Evolutionary conservation across 2,888 invertebrate genomes (phyloP), one percentile per base, ranked within the genome.

Genomic region (Hyposoter dolosus): DNA sequence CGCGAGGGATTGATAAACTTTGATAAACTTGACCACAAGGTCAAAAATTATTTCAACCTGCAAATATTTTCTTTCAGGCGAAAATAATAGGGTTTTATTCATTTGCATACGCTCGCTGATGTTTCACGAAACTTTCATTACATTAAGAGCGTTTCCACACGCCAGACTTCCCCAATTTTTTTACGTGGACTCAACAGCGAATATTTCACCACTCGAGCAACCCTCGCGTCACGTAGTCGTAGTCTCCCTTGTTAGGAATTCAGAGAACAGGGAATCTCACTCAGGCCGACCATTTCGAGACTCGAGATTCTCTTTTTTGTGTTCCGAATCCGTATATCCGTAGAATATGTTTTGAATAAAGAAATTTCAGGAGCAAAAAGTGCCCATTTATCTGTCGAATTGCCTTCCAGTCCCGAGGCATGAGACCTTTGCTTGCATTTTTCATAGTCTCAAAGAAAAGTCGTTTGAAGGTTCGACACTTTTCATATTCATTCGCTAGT

Each of bases 191-290:
- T 60, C 28, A 60, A 60, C 60, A 60, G 60, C 60, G 60, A 60
- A 60, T 60, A 15, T 60, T 15, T 28, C 66, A 15, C 23, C 74
- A 60, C 74, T 19, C 74, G 17, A 23, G 28, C 45, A 43, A 74
- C 50, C 72, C 65, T 45, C 65, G 65, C 65, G 28, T 35, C 63
- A 35, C 43, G 40, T 75, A 19, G 9, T 19, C 28, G 28, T 60
- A 15, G 60, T 60, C 56, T 56, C 28, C 60, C 60, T 60, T 60
- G 60, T 60, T 60, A 60, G 60, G 28, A 60, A 60, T 60, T 60
- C 60, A 60, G 60, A 28, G 28, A 60, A 60, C 60, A 60, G 28
- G 60, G 28, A 60, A 60, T 15, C 60, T 28, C 60, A 28, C 60
- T 60, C 60, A 15, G 28, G 15, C 15, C 60, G 60, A 28, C 28